These are phyloP conservation scores for Cerastoderma edule DNA, from an alignment of 2,888 invertebrate species.

Conservation along the genomic window DNA sequence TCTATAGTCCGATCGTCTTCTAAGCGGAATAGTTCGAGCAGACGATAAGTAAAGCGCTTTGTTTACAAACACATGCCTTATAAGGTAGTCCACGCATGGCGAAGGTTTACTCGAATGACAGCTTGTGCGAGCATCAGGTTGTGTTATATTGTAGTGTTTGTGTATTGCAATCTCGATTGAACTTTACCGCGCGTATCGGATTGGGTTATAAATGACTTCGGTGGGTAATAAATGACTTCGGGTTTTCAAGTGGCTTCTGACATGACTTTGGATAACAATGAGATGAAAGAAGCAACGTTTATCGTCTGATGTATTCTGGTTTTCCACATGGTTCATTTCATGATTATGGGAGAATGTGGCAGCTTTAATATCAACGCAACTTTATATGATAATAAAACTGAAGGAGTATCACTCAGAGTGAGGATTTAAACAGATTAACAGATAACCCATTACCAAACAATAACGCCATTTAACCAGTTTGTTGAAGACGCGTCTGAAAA, in stretches of 20 bases:
- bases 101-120: constrained; percentile 6
- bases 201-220: constrained; percentile 18
- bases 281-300: no score
- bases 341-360: constrained; percentile 3
- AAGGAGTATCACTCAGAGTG: no score
- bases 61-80: constrained; percentile 3
- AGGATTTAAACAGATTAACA: no score
- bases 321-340: not conserved
- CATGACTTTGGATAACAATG: not conserved
- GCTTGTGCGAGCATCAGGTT: constrained; percentile 18
- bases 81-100: constrained; percentile 10
- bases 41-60: not conserved
- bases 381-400: no score
- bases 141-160: constrained; percentile 18
- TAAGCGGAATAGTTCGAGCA: not conserved
- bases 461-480: no score
- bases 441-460: no score
- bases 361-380: no score
- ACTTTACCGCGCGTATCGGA: constrained; percentile 37
- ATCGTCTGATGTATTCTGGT: not conserved
- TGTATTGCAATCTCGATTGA: constrained; percentile 53
- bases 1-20: not conserved
- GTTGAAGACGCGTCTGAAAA: no score
- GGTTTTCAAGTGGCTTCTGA: no score
- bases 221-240: no score